Base-by-base conservation (phyloP, 2,113 vertebrate genomes). In the Cariama cristata region DNA sequence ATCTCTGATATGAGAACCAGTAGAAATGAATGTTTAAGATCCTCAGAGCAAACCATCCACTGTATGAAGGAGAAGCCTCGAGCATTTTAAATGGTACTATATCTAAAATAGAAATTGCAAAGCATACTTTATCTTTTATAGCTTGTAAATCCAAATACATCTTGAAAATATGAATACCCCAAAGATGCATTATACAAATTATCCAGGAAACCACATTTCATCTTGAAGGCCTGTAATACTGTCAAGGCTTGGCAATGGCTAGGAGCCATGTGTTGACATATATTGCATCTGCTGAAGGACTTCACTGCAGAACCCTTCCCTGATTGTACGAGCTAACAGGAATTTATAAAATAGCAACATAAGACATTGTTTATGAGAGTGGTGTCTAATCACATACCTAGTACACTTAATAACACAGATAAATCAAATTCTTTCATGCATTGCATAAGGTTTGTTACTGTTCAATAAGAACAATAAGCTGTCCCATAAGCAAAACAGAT, bases 341-440 rank as follows among this genome's bases (percentile, higher is more conserved):
- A 93, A 68, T 83, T 58, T 20, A 27, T 26, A 32, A 50, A 90
- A 80, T 20, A 87, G 59, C 28, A 24, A 28, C 49, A 42, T 16
- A 55, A 87, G 62, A 53, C 8, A 47, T 5, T 13, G 12, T 49
- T 91, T 66, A 42, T 58, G 95, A 95, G 52, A 74, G 13, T 76
- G 20, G 76, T 44, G 24, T 74, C 87, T 89, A 91, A 97, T 93
- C 64, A 86, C 47, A 56, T 62, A 84, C 74, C 32, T 64, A 84
- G 49, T 67, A 35, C 44, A 91, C 66, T 52, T 81, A 94, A 88
- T 86, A 94, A 89, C 12, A 44, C 63, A 82, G 91, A 95, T 90
- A 96, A 92, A 96, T 94, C 88, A 94, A 87, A 49, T 69, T 88
- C 35, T 95, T 94, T 93, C 86, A 94, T 71, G 83, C 44, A 53